Base-by-base conservation (phyloP, 1,140 invertebrate genomes). In the Drosophila ambigua region DNA sequence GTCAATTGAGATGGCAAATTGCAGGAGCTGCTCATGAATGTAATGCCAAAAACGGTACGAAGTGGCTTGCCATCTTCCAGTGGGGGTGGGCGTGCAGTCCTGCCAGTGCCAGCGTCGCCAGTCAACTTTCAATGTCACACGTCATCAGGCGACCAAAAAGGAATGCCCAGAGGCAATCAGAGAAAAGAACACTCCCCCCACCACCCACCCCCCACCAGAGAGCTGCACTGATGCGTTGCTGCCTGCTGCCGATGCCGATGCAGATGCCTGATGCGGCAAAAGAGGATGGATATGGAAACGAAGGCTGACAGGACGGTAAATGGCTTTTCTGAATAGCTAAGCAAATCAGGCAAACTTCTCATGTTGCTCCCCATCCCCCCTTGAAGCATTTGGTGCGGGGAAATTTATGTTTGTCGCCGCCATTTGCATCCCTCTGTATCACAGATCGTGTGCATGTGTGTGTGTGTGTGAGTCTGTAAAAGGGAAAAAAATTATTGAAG, bases 51-150 rank as follows among this genome's bases (percentile, higher is more conserved):
- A n/a, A 7, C 49, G 20, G 7, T 13, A 39, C 4, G 9, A 39
- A 39, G 35, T 39, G 31, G 9, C 9, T 9, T 13, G 24, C 15
- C 7, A n/a, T 13, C 24, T 24, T 31, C 31, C 0, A 31, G 31
- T 2, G 31, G 13, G 31, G 1, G 16, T 16, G 16, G 16, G 16
- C 0, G 20, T 9, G 0, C 4, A 31, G 20, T 23, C 9, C 41
- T 63, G 64, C 28, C 39, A 39, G n/a, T 59, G 53, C 45, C 43
- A 51, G 39, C 60, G 55, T 61, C 88, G 59, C 46, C 68, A 71
- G 65, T 67, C 61, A 66, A 72, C 79, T 82, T 89, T 88, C 83
- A 88, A 83, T 88, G 83, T 89, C 83, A 88, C 83, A 87, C 84
- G 83, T 87, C 83, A 83, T 88, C 79, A 50, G 66, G 26, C 51